Evolutionary conservation across 2,113 vertebrate genomes (phyloP).

Genomic region (Colistium nudipinnis): DNA sequence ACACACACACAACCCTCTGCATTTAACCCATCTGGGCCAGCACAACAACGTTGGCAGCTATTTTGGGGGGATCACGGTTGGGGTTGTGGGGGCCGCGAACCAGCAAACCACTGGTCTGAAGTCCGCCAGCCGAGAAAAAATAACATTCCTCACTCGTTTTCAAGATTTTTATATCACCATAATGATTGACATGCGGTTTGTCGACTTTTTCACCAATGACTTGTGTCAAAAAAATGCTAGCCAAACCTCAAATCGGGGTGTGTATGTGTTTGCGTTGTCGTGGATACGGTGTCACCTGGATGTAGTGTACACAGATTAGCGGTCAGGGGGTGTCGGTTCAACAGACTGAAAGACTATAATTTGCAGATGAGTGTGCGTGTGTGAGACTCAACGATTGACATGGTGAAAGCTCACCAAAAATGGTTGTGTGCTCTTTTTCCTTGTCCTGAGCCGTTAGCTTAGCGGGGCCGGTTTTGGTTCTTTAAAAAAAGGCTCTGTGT

Average conservation of each 20-base stretch:
- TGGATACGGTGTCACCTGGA: slow-evolving; percentile 1
- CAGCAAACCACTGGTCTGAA: no score
- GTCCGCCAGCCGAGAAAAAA: slow-evolving; percentile 12
- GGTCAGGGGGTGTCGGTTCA: slow-evolving; percentile 14
- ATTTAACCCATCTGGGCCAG: no score
- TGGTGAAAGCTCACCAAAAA: slow-evolving; percentile 30
- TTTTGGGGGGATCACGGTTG: no score
- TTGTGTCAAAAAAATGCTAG: background rate
- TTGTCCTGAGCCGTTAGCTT: slow-evolving; percentile 14
- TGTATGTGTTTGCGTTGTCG: background rate
- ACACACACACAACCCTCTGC: no score
- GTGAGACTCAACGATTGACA: slow-evolving; percentile 29
- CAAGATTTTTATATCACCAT: background rate
- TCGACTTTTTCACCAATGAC: slow-evolving; percentile 1
- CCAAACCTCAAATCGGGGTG: background rate
- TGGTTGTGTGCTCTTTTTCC: slow-evolving; percentile 11
- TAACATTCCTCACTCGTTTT: slow-evolving; percentile 10
- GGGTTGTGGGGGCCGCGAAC: no score
- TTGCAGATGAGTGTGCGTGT: slow-evolving; percentile 35
- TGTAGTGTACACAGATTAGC: slow-evolving; percentile 8
- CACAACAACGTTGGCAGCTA: no score
- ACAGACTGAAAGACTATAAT: slow-evolving; percentile 39
- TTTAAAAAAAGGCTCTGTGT: slow-evolving; percentile 21
- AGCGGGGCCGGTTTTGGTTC: slow-evolving; percentile 6
- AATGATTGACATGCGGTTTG: slow-evolving; percentile 21